Evolutionary conservation across 2,113 vertebrate genomes (phyloP), one percentile per base, ranked within the genome.

Genomic region (Narcine bancroftii): DNA sequence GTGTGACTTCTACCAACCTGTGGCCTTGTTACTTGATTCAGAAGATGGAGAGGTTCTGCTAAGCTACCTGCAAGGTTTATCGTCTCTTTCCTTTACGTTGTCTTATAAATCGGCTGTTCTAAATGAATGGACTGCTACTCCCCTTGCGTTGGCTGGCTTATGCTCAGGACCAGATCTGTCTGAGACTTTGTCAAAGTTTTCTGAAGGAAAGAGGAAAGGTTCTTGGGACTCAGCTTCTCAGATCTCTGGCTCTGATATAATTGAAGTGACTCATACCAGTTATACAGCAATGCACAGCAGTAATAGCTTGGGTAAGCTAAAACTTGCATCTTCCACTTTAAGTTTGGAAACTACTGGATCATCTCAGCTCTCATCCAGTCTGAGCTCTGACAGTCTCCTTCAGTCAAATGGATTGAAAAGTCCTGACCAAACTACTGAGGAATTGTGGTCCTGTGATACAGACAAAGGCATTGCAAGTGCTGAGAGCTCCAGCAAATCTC

Each of bases 1-100:
- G 92, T 93, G 93, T 0, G 96, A 96, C 0, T 97, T 96, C 93
- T 99, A 99, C 93, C 98, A 98, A 93, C 95, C 96, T 0, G 94
- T 94, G 0, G 98, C 98, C 15, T 95, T 99, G 93, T 96, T 99
- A 13, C 95, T 98, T 5, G 96, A 99, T 0, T 2, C 95, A 0
- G 99, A 99, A 93, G 98, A 99, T 92, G 96, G 97, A 0, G 97
- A 99, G 93, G 98, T 99, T 6, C 97, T 99, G 83, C 97, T 99
- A 73, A 99, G 97, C 94, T 98, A 98, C 93, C 94, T 99, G 94
- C 99, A 99, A 93, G 99, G 99, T 29, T 95, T 99, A 0, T 95
- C 97, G 0, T 98, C 98, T 0, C 95, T 99, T 53, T 96, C 97
- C 10, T 99, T 99, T 1, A 94, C 95, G 93, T 97, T 99, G 3